Conservation (phyloP, 2,113 vertebrate genomes). For the Cervus canadensis region DNA sequence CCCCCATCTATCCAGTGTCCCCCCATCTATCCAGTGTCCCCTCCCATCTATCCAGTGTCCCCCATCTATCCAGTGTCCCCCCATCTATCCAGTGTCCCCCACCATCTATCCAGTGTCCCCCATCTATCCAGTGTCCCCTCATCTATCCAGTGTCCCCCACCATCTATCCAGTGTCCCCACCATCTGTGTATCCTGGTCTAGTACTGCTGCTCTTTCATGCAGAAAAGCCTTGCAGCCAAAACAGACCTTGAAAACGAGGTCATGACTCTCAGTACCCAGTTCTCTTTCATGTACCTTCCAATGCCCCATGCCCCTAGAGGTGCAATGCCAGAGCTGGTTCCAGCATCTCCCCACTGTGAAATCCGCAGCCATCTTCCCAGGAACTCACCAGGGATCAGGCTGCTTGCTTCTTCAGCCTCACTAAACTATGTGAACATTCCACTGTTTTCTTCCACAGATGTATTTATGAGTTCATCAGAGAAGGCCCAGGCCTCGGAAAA, state of each 20-base stretch:
- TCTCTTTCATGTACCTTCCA: neutral
- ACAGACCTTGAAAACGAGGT: neutral
- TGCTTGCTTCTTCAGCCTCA: neutral
- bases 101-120: too few relatives aligned
- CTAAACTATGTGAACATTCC: neutral
- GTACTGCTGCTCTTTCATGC: neutral
- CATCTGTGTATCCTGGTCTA: too few relatives aligned
- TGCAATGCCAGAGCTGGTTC: neutral
- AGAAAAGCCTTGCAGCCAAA: neutral
- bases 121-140: too few relatives aligned
- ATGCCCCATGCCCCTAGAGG: too few relatives aligned
- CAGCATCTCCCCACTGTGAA: neutral
- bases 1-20: too few relatives aligned
- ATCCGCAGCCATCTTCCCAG: neutral
- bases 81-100: too few relatives aligned
- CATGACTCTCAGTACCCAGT: neutral
- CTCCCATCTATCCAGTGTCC: neutral
- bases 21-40: too few relatives aligned
- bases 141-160: too few relatives aligned
- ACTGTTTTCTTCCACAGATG: neutral
- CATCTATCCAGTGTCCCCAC: neutral
- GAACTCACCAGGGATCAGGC: neutral
- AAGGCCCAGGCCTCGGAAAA: neutral
- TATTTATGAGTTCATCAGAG: neutral
- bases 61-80: neutral